Percentiles rank a stretch among this genome's conserved stretches.
These are phyloP conservation scores for Torymus aiolomorphi DNA, from an alignment of 2,888 invertebrate genomes.

Conservation along the genomic window DNA sequence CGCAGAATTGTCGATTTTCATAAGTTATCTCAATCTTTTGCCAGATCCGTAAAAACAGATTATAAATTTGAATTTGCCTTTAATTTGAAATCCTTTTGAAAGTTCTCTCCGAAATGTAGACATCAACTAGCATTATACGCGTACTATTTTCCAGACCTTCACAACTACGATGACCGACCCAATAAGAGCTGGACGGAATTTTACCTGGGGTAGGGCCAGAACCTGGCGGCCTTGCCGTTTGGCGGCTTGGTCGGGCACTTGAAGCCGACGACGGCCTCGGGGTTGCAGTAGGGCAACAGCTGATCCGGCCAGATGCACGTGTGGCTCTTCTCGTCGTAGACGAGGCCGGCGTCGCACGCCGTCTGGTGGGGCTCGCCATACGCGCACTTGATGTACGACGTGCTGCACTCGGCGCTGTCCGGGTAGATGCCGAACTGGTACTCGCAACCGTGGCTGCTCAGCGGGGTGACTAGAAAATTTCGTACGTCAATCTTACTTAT, in stretches of 20 bases:
- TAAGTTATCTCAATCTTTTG: no score
- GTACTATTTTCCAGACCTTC: no score
- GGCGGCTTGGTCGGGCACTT: slow-evolving; percentile 92
- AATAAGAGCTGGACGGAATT: not conserved
- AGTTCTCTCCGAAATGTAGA: no score
- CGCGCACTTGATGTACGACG: slow-evolving; percentile 90
- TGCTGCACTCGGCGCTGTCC: slow-evolving; percentile 87
- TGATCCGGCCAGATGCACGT: slow-evolving; percentile 97
- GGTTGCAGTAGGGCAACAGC: slow-evolving; percentile 90
- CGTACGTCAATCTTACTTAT: not conserved
- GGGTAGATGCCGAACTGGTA: slow-evolving; percentile 93
- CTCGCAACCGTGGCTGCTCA: slow-evolving; percentile 89
- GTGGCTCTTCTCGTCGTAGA: slow-evolving; percentile 91
- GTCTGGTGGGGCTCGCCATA: slow-evolving; percentile 88
- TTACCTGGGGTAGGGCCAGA: slow-evolving; percentile 92
- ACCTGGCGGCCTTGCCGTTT: slow-evolving; percentile 87
- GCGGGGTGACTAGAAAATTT: slow-evolving; percentile 82
- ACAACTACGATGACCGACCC: no score
- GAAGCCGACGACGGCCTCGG: slow-evolving; percentile 94
- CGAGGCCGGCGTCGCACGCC: slow-evolving; percentile 91
- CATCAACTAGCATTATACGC: no score
- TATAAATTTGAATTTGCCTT: no score
- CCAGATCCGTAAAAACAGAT: no score
- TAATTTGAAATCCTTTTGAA: no score
- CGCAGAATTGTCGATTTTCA: no score